Percentiles rank a stretch among this genome's conserved stretches.
phyloP scores from a whole-genome alignment of 2,113 vertebrate genomes.

The Benthochromis sp. region DNA sequence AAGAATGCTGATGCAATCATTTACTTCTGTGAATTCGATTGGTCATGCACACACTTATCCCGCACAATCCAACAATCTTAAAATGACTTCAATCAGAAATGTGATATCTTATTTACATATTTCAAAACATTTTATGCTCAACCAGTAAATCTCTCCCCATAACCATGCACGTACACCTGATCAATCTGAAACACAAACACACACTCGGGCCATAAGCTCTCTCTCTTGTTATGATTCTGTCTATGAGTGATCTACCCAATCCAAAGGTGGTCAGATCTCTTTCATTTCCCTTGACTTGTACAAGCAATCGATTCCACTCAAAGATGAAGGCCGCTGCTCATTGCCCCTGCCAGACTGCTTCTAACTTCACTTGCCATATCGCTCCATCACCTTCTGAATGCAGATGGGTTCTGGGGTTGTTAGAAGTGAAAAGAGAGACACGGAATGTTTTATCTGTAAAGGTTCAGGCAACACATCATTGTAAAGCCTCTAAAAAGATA shows the following conservation, averaged over 20 bases:
- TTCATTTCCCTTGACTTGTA: conserved; percentile 54
- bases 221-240: conserved; percentile 17
- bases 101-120: background rate
- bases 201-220: background rate
- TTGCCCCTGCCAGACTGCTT: background rate
- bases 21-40: background rate
- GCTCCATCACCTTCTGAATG: conserved; percentile 13
- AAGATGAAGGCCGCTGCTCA: conserved; percentile 29
- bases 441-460: background rate
- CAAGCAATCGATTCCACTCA: conserved; percentile 55
- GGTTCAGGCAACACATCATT: background rate
- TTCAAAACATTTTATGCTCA: background rate
- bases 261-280: conserved; percentile 37
- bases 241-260: conserved; percentile 21
- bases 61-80: background rate
- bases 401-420: conserved; percentile 4
- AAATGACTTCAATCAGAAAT: background rate
- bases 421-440: background rate
- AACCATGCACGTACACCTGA: background rate
- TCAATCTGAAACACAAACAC: background rate
- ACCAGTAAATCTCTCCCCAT: background rate
- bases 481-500: background rate
- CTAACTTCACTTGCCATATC: background rate
- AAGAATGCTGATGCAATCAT: background rate
- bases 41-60: background rate